Evolutionary conservation across 2,113 vertebrate genomes (phyloP), one percentile per base, ranked within the genome.

Genomic region (Toxotes chatareus): DNA sequence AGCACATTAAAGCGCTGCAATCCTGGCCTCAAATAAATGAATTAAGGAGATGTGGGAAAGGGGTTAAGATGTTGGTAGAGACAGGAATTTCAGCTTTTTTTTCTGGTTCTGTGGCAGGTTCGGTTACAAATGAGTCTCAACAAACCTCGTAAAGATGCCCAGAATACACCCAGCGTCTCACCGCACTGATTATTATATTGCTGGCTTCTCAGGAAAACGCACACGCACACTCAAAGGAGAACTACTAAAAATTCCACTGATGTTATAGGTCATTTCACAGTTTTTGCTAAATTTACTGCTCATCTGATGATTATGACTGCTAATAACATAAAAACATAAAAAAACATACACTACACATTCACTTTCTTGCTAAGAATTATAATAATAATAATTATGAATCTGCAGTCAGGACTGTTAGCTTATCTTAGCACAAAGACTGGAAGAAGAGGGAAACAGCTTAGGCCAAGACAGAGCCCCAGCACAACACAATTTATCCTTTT

Each of bases 91-190:
- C 8, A 82, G 83, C 55, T 72, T 44, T 62, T 76, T 76, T 76
- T 67, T 53, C 17, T 55, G 77, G 89, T 72, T 67, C 73, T 84
- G 73, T 59, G 85, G 85, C 68, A 81, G 80, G 71, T 85, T 90
- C 31, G 79, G 87, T 84, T 85, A 89, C 87, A 93, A 91, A 92
- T 79, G 86, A 91, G 87, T 92, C 90, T 87, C 71, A 68, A n/a
- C 72, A 85, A 92, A 90, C 42, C 87, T 91, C 23, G 5, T 93
- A 90, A 94, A 90, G 55, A 80, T 5, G 55, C 85, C 80, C 68
- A 82, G 83, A 92, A 93, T 85, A 92, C 90, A 82, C 61, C 82
- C 47, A 47, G 16, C 51, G 83, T 88, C 83, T 92, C 90, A 91
- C 90, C 88, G 16, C 89, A 64, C n/a, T 71, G 64, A 89, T 92